Percentiles rank a stretch among this genome's conserved stretches.
phyloP scores from a whole-genome alignment of 2,113 vertebrate species.

The Eolophus roseicapilla region DNA sequence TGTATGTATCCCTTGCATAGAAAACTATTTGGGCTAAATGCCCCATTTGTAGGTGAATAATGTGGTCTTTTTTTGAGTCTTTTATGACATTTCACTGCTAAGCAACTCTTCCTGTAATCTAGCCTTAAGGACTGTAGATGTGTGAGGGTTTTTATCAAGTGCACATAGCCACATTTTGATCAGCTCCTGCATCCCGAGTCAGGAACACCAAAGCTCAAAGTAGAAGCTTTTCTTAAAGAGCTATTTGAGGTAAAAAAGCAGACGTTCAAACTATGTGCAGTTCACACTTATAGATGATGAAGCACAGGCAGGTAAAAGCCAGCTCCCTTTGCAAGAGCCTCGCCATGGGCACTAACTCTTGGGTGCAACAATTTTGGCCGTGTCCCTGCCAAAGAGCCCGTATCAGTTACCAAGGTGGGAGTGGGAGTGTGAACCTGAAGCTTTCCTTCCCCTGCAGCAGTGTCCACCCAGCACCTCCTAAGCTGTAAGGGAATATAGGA shows the following conservation, averaged over 20 bases:
- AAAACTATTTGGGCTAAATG: not conserved
- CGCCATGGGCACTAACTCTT: not conserved
- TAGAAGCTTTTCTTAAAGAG: not conserved
- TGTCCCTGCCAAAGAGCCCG: not conserved
- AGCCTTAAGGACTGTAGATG: rapidly evolving
- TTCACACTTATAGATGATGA: not conserved
- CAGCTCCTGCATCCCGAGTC: not conserved
- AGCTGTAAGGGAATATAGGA: not conserved
- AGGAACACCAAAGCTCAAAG: not conserved
- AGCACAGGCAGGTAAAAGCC: not conserved
- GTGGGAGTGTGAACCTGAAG: not conserved
- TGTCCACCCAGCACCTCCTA: not conserved
- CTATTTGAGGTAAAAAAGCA: not conserved
- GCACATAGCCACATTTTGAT: not conserved
- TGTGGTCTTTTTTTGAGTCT: not conserved
- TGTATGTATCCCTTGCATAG: not conserved
- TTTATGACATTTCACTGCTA: not conserved
- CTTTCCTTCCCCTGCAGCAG: not conserved
- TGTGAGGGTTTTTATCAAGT: not conserved
- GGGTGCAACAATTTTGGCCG: not conserved
- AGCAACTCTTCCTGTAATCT: not conserved
- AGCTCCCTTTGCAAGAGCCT: not conserved
- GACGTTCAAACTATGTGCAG: rapidly evolving
- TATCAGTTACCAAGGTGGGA: not conserved
- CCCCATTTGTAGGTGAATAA: not conserved